Evolutionary conservation across 1,140 invertebrate species (phyloP).

Genomic region (Trichogramma pretiosum): DNA sequence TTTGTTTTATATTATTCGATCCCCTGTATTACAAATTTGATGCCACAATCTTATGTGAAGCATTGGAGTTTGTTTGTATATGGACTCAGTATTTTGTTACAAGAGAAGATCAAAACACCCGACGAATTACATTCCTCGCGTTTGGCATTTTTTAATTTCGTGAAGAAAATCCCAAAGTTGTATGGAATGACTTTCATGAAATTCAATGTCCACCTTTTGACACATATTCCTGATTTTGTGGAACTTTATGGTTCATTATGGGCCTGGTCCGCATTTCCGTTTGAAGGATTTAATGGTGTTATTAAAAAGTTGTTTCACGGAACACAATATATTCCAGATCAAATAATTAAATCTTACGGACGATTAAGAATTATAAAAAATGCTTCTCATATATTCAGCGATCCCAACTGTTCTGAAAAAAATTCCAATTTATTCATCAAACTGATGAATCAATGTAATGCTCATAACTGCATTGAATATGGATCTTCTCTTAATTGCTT

Average conservation of each 20-base stretch:
- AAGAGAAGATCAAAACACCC: no score
- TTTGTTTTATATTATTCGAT: slow-evolving; percentile 16
- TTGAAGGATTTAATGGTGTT: slow-evolving; percentile 19
- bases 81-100: no score
- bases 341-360: neutral
- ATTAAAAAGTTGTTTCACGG: slow-evolving; percentile 15
- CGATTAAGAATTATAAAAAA: neutral
- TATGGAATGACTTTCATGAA: slow-evolving; percentile 13
- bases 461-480: neutral
- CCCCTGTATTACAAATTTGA: slow-evolving; percentile 3
- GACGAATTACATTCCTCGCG: no score
- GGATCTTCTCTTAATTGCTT: neutral
- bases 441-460: neutral
- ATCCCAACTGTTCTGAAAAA: neutral
- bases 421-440: neutral
- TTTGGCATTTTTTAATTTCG: slow-evolving; percentile 3
- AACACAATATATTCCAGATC: slow-evolving; percentile 14
- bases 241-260: slow-evolving; percentile 13
- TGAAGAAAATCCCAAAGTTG: slow-evolving; percentile 3
- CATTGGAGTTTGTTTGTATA: slow-evolving; percentile 18
- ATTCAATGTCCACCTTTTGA: slow-evolving; percentile 13
- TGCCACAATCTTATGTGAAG: slow-evolving; percentile 3
- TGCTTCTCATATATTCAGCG: neutral
- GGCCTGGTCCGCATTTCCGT: slow-evolving; percentile 14
- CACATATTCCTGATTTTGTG: slow-evolving; percentile 12